Base-by-base conservation (phyloP, 2,888 invertebrate genomes). In the Thereva nobilitata region DNA sequence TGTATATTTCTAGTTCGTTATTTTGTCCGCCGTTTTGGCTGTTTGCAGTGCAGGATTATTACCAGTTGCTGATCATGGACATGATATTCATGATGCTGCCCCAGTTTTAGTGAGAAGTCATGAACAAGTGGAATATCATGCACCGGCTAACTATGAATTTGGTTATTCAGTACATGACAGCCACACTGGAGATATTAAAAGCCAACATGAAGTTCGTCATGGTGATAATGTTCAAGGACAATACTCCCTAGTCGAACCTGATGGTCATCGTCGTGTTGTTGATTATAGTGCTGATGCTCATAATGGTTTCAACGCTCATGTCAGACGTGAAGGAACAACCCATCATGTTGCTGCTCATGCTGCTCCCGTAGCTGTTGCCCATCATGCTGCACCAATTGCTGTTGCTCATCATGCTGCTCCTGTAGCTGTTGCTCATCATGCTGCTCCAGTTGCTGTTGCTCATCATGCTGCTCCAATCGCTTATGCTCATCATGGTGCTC, bases 181-280 rank as follows among this genome's bases (percentile, higher is more conserved):
- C n/a, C 78, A 78, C 44, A 80, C 80, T 7, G 80, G 80, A 9
- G 80, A 80, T 71, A 75, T 80, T 0, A 80, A 80, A 73, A 79
- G 79, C 72, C 80, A 80, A 68, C 79, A 79, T 40, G 80, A 80
- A 73, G 76, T 79, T 67, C 78, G 80, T 55, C 76, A 78, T 37
- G 80, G 80, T 7, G 79, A 79, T 67, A 77, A 78, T 64, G 80
- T 80, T 1, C 75, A 78, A 10, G 80, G 80, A 5, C 78, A 80
- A 63, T 80, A 80, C 55, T 78, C 79, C 1, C 72, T 80, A 3
- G 75, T 80, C 44, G 80, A 80, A 64, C 78, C 80, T 41, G 80
- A 80, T 71, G 80, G 80, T 41, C 76, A 78, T 45, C 78, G 78
- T 54, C 78, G 80, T 67, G 73, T 79, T 68, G 80, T 80, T 34